phyloP scores from a whole-genome alignment of 2,797 vertebrate species.

The Leptoclinus maculatus region DNA sequence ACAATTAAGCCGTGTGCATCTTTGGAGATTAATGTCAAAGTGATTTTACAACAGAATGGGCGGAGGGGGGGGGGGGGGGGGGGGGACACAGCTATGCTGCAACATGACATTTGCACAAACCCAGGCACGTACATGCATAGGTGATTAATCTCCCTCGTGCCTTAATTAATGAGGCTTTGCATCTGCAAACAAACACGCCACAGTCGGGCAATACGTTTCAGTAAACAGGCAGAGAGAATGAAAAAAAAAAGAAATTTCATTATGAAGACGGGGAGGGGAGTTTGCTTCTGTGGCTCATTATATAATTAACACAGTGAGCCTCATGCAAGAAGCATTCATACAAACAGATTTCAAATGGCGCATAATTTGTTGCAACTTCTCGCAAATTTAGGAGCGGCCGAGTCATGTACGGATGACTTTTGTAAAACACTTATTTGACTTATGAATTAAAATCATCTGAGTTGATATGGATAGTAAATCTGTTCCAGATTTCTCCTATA shows the following conservation, averaged over 20 bases:
- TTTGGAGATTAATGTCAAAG: not conserved
- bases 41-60: slow-evolving; percentile 3
- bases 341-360: not conserved
- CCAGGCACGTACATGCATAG: slow-evolving; percentile 14
- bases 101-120: slow-evolving; percentile 30
- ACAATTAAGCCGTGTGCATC: not conserved
- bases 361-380: not conserved
- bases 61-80: not conserved
- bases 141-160: slow-evolving; percentile 49
- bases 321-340: not conserved
- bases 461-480: too few relatives aligned
- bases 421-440: too few relatives aligned
- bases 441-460: too few relatives aligned
- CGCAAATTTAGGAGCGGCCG: not conserved
- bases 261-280: slow-evolving; percentile 3
- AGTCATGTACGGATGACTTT: not conserved
- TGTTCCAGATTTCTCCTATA: too few relatives aligned
- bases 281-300: not conserved
- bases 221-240: slow-evolving; percentile 40
- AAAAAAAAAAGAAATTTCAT: slow-evolving; percentile 42
- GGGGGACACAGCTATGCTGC: not conserved
- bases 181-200: slow-evolving; percentile 51
- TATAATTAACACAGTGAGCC: not conserved
- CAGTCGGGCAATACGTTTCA: slow-evolving; percentile 22
- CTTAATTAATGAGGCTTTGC: slow-evolving; percentile 37